A percentile compares a stretch with the other conserved stretches of the same genome.
phyloP scores from a whole-genome alignment of 37 sponge, comb jelly and placozoan species.

The Spongia lamella region DNA sequence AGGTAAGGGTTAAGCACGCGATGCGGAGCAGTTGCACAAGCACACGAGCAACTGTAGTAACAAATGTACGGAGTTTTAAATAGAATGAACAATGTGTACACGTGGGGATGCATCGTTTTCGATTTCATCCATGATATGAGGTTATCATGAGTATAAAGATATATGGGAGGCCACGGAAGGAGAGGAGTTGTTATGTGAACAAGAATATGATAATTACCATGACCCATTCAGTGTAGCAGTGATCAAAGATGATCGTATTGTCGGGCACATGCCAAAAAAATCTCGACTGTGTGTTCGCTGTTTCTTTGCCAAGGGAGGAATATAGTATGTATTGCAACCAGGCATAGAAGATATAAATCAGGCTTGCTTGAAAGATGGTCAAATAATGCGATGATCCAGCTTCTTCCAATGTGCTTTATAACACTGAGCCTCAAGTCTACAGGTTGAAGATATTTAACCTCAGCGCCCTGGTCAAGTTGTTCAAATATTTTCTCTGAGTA shows the following conservation, averaged over 20 bases:
- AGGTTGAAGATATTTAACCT: too few relatives aligned
- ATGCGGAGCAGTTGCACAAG: too few relatives aligned
- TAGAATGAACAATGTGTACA: too few relatives aligned
- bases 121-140: constrained; percentile 1
- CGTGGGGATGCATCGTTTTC: too few relatives aligned
- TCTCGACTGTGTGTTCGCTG: constrained; percentile 35
- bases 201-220: constrained; percentile 9
- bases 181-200: constrained; percentile 28
- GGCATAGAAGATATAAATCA: constrained; percentile 4
- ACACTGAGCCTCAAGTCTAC: too few relatives aligned
- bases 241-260: background rate
- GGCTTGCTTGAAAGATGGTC: constrained; percentile 55
- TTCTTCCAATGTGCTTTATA: too few relatives aligned
- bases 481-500: too few relatives aligned
- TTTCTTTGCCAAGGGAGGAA: constrained; percentile 25
- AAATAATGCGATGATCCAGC: too few relatives aligned
- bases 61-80: too few relatives aligned
- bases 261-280: constrained; percentile 43
- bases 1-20: too few relatives aligned
- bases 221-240: constrained; percentile 46
- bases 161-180: constrained; percentile 13
- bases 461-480: too few relatives aligned
- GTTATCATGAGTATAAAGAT: constrained; percentile 22
- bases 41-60: too few relatives aligned
- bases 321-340: constrained; percentile 16